Evolutionary conservation across 1,140 invertebrate genomes (phyloP), one percentile per base, ranked within the genome.

Genomic region (Myzus persicae): DNA sequence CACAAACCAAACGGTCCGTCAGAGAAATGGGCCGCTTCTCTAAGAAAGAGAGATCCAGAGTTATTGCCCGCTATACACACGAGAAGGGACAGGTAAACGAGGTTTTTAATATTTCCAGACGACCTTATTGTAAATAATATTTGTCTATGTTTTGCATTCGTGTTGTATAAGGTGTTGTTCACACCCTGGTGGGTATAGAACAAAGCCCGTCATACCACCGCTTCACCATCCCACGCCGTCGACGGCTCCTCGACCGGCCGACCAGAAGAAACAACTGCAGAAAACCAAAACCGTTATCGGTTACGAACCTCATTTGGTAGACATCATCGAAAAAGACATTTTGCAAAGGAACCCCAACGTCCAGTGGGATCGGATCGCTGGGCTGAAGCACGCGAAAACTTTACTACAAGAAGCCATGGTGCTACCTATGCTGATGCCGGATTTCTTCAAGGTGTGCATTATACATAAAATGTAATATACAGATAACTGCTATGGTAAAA

Each of bases 271-370:
- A 94, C 96, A 96, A 92, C 8, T 20, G 18, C 96, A 96, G 94
- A 96, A 97, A 38, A 98, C 98, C 95, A 96, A 97, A 94, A 95
- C 97, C 0, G 95, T 96, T 31, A 26, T 93, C 48, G 97, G 97
- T 14, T 97, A 97, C 94, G 97, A 98, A 95, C 95, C 96, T 89
- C 97, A 98, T 95, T 95, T 98, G 31, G 97, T 98, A 1, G 98
- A 98, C 91, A 97, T 96, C 93, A 94, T 97, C 36, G 97, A 97
- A 95, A 95, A 96, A 94, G 96, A 97, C 94, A 97, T 97, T 93
- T 94, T 97, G 20, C 96, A 96, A 94, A 96, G 95, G 94, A 96
- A 97, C 94, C 96, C 96, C 2, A 96, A 96, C 94, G 96, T 97
- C 36, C 95, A 95, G 46, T 97, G 97, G 96, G 95, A 95, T 93